phyloP scores from a whole-genome alignment of 1,140 invertebrate species.

The Heliconius hermathena region DNA sequence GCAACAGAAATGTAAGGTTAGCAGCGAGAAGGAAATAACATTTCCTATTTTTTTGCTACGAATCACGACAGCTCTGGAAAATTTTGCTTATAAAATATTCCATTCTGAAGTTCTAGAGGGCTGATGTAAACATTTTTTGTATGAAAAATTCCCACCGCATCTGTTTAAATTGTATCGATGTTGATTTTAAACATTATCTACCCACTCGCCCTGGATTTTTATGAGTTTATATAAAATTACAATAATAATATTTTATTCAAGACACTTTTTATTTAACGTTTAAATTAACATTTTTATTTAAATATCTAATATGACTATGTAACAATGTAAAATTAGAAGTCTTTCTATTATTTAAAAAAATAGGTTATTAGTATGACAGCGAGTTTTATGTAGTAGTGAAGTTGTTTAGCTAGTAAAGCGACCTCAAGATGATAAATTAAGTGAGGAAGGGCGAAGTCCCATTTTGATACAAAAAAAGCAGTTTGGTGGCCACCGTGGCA shows the following conservation, averaged over 20 bases:
- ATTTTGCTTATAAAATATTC: conserved; percentile 36
- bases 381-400: too few species aligned
- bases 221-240: conserved; percentile 5
- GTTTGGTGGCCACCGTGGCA: too few species aligned
- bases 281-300: background rate
- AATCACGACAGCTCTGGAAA: conserved; percentile 21
- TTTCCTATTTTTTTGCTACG: conserved; percentile 34
- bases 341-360: too few species aligned
- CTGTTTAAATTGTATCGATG: conserved; percentile 8
- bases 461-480: too few species aligned
- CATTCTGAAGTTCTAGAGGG: conserved; percentile 13
- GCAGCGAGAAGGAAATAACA: conserved; percentile 26
- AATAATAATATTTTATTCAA: background rate
- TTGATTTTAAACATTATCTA: conserved; percentile 7
- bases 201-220: background rate
- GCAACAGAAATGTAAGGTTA: conserved; percentile 34
- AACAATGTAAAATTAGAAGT: too few species aligned
- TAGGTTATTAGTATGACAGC: too few species aligned
- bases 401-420: too few species aligned
- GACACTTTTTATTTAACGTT: background rate
- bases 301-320: background rate
- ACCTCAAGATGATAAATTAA: too few species aligned
- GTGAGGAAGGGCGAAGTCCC: too few species aligned
- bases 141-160: conserved; percentile 5
- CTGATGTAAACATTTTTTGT: conserved; percentile 7